A percentile compares a stretch with the other conserved stretches of the same genome.
These are phyloP conservation scores for Salvelinus namaycush DNA, from an alignment of 2,113 vertebrate genomes.

Conservation along the genomic window DNA sequence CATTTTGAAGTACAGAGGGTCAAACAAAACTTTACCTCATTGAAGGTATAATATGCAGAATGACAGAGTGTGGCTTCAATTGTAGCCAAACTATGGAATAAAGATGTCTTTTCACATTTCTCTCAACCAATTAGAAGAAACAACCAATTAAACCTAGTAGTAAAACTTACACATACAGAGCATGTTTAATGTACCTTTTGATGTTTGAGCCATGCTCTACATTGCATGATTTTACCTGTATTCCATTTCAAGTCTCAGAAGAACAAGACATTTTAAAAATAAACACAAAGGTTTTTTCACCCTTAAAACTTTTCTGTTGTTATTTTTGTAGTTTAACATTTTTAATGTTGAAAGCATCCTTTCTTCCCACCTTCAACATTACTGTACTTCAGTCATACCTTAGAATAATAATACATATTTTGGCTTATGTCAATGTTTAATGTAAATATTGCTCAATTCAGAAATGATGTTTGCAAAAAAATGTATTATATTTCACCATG, in stretches of 20 bases:
- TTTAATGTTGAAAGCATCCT: no score
- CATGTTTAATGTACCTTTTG: background rate
- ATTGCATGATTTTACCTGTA: background rate
- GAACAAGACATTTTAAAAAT: background rate
- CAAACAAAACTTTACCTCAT: background rate
- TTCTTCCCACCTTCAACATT: no score
- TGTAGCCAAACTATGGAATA: no score
- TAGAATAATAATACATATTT: no score
- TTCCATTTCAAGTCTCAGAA: slow-evolving; percentile 4
- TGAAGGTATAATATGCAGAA: no score
- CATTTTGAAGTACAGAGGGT: background rate
- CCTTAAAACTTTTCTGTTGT: background rate
- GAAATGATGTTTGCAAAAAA: no score
- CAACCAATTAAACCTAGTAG: background rate
- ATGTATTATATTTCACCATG: no score
- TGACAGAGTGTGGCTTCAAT: no score
- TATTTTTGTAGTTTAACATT: no score
- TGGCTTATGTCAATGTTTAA: no score
- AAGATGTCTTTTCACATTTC: background rate
- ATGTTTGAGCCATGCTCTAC: background rate
- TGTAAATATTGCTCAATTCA: no score
- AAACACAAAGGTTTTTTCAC: background rate
- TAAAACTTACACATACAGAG: background rate
- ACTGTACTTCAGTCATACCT: no score
- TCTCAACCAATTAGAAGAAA: background rate